Evolutionary conservation across 2,888 invertebrate species (phyloP), one percentile per base, ranked within the genome.

Genomic region (Sminthurides aquaticus): DNA sequence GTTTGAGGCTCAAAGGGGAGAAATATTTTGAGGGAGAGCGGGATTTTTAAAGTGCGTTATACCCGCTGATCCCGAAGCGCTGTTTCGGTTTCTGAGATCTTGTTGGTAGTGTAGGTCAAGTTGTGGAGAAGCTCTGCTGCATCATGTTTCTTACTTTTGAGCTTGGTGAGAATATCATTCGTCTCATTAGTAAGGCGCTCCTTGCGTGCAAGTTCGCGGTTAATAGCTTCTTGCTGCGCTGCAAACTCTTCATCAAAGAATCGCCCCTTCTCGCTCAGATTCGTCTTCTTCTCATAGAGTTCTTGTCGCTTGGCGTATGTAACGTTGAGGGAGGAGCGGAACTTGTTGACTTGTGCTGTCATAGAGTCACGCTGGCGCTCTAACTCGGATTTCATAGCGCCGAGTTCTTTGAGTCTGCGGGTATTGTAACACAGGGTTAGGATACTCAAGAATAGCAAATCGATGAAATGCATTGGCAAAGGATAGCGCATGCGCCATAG

Each of bases 141-240:
- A 20, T 72, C 69, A 11, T 60, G 60, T 11, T 60, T 49, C 58
- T 69, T 72, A 5, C 26, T 34, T 26, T 67, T 66, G 8, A 70
- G 59, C 18, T 65, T 54, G n/a, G 55, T 20, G 1, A 55, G 52
- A 3, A 68, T 57, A 24, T 65, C 54, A 3, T 60, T 60, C 20
- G 68, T 71, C 2, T 62, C 64, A 2, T 29, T 48, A 20, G 66
- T 64, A 26, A 74, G 58, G 1, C 43, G 22, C 34, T 69, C 62
- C 48, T 71, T 72, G 20, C 74, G 22, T 11, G 58, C 49, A 5
- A 67, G 63, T 60, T 73, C 71, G 25, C 71, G 60, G n/a, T 58
- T 28, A 57, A 71, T 66, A 0, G 68, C 70, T 24, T 71, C 69
- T n/a, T 27, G 55, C 56, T 73, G 71, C 18, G 62, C 65, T 8